These are phyloP conservation scores for Cantharis nigra DNA, from an alignment of 2,888 invertebrate genomes.

Conservation along the genomic window DNA sequence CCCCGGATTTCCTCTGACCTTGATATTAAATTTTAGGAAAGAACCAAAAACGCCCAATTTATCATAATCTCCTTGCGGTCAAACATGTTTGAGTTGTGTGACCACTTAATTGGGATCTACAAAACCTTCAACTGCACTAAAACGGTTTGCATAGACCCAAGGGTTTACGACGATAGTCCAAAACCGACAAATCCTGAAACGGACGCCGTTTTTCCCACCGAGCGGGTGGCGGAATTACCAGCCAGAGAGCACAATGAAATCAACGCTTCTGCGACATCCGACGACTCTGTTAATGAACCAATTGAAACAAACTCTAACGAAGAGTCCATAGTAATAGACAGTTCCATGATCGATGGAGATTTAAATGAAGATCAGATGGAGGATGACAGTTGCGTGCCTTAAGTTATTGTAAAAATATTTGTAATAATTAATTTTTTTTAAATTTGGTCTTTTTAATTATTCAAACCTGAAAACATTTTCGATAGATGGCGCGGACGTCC, in stretches of 20 bases:
- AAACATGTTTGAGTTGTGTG: constrained; percentile 96
- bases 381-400: not conserved
- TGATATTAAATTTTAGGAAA: constrained; percentile 64
- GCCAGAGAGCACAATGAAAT: not conserved
- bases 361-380: not conserved
- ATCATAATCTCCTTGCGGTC: constrained; percentile 95
- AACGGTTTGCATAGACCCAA: constrained; percentile 66
- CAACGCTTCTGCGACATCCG: not conserved
- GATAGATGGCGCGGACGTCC: not conserved
- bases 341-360: not conserved
- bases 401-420: not conserved
- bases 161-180: constrained; percentile 30
- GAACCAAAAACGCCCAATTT: constrained; percentile 97
- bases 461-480: not conserved
- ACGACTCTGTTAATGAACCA: not conserved
- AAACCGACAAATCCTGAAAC: not conserved
- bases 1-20: too few species aligned
- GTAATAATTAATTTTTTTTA: not conserved
- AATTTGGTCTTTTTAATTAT: not conserved
- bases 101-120: constrained; percentile 92
- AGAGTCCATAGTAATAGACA: not conserved
- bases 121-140: constrained; percentile 90
- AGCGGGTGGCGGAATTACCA: not conserved
- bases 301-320: not conserved
- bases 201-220: not conserved